Base-by-base conservation (phyloP, 2,888 invertebrate species). In the Drosophila mimica region DNA sequence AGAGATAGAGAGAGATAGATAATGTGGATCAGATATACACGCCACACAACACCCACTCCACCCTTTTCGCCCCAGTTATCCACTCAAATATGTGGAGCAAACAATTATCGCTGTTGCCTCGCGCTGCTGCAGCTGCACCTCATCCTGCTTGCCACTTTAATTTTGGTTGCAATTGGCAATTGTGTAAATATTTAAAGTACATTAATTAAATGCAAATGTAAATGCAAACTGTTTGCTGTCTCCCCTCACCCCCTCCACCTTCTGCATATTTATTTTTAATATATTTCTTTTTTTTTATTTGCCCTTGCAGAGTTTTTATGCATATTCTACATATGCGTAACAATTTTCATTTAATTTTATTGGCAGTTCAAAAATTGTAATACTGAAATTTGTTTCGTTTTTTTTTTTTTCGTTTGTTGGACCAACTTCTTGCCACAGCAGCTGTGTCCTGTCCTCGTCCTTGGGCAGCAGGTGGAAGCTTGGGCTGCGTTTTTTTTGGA, bases 141-240 rank as follows among this genome's bases (percentile, higher is more conserved):
- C 30, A 17, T 11, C 4, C 53, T 28, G 46, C 43, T 52, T 15
- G 28, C 25, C 60, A 43, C 43, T 43, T 54, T 15, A 57, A 57
- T 57, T 57, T 57, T 20, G 40, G 43, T 31, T 72, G 71, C 72
- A 60, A 36, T 67, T 58, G 38, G 51, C 68, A 49, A 40, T 56
- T 58, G 46, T 82, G 88, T 85, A 85, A 85, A 85, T 85, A 85
- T 85, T 85, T 85, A 82, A 85, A 80, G 86, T 74, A 74, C 88
- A 88, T 86, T 86, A 88, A 86, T 86, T 83, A 83, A 82, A 86
- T 88, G 85, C 86, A 80, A 83, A 88, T 84, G 85, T 59, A 74
- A 83, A 88, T 34, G 62, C 65, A 30, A 66, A 70, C 56, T 61
- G 70, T 70, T 64, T 66, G 63, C 38, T 33, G 28, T 48, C 33